Percentiles rank a stretch among this genome's conserved stretches.
Conservation (phyloP, 2,888 invertebrate genomes). For the Thymelicus acteon region DNA sequence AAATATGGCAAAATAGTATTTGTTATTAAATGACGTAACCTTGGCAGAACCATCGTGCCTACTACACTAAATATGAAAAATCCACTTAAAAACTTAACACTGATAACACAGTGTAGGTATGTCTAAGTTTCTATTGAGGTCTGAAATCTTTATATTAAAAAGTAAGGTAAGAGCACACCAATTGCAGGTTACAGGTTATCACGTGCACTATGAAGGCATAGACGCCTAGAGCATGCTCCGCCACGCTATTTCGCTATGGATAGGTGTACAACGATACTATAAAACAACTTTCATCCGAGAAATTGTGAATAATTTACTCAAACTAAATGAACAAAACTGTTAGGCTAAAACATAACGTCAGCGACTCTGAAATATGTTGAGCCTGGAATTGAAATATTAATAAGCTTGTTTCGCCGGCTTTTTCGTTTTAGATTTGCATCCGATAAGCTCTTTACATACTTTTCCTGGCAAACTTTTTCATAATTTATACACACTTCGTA, state of each 20-base stretch:
- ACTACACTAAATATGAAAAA: too few species aligned
- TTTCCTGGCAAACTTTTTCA: slow-evolving; percentile 32
- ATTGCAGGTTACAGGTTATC: too few species aligned
- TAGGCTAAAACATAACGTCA: slow-evolving; percentile 18
- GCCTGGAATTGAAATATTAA: slow-evolving; percentile 35
- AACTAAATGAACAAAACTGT: slow-evolving; percentile 26
- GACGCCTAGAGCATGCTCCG: too few species aligned
- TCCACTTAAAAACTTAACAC: too few species aligned
- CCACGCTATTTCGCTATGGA: too few species aligned
- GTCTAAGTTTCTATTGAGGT: too few species aligned
- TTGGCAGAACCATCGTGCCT: too few species aligned
- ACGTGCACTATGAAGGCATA: neutral
- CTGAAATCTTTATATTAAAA: too few species aligned
- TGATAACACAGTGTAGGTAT: too few species aligned
- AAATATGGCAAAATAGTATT: too few species aligned
- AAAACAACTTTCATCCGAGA: neutral
- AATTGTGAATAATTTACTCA: slow-evolving; percentile 4
- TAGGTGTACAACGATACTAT: neutral
- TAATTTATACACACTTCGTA: slow-evolving; percentile 25
- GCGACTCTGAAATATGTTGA: slow-evolving; percentile 24
- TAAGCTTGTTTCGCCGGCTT: slow-evolving; percentile 31
- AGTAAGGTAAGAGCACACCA: too few species aligned
- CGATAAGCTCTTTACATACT: slow-evolving; percentile 37
- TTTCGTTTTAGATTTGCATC: slow-evolving; percentile 33
- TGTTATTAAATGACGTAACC: too few species aligned